Conservation (phyloP, 2,888 invertebrate species). For the Phyllotreta striolata region DNA sequence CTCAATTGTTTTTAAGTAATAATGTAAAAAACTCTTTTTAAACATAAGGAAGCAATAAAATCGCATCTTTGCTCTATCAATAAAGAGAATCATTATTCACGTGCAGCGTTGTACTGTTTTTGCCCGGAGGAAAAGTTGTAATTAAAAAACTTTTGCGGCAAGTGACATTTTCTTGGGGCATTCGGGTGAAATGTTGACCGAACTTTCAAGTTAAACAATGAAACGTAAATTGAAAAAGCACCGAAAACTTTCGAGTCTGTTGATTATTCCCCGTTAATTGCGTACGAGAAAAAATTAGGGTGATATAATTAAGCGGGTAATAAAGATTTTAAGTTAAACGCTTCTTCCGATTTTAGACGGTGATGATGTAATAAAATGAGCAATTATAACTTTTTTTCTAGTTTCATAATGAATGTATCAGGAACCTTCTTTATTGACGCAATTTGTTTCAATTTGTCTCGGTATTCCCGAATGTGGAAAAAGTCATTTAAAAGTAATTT, state of each 20-base stretch:
- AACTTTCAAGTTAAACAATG: constrained; percentile 44
- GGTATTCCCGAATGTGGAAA: constrained; percentile 43
- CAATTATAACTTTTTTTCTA: too few species aligned
- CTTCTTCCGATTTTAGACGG: too few species aligned
- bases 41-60: too few species aligned
- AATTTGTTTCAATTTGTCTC: constrained; percentile 48
- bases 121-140: constrained; percentile 41
- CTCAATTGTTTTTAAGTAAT: too few species aligned
- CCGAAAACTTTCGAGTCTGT: constrained; percentile 30
- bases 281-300: constrained; percentile 23
- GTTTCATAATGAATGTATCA: too few species aligned
- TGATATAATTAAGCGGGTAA: not conserved
- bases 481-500: constrained; percentile 50
- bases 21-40: too few species aligned
- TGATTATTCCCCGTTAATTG: constrained; percentile 34
- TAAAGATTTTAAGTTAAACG: too few species aligned
- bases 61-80: constrained; percentile 30
- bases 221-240: constrained; percentile 42
- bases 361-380: too few species aligned
- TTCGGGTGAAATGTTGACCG: constrained; percentile 42
- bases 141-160: constrained; percentile 46
- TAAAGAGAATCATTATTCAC: constrained; percentile 38
- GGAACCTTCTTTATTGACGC: constrained; percentile 34
- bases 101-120: constrained; percentile 37
- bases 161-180: constrained; percentile 46